phyloP scores from a whole-genome alignment of 1,140 invertebrate species.

The Batillaria attramentaria region DNA sequence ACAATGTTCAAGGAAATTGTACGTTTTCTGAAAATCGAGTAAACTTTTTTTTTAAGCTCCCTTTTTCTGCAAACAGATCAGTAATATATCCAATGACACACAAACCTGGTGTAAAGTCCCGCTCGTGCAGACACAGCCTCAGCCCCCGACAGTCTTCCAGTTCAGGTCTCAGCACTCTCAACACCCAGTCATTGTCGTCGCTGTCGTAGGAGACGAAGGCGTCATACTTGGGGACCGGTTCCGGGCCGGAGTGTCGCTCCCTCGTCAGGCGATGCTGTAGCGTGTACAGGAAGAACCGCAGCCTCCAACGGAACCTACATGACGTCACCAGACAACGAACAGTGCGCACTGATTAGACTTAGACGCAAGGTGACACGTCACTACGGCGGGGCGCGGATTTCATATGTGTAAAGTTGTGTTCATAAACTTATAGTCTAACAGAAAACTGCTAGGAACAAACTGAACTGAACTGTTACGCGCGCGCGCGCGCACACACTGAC shows the following conservation, averaged over 20 bases:
- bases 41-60: too few species aligned
- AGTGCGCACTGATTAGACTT: background rate
- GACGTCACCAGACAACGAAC: background rate
- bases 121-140: too few species aligned
- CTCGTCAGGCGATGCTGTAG: conserved; percentile 13
- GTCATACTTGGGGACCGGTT: conserved; percentile 13
- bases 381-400: too few species aligned
- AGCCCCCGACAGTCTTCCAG: background rate
- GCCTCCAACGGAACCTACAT: conserved; percentile 29
- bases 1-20: too few species aligned
- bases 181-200: conserved; percentile 28
- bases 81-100: background rate
- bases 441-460: too few species aligned
- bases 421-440: too few species aligned
- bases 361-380: background rate
- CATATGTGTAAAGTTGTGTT: too few species aligned
- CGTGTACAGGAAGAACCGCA: conserved; percentile 24
- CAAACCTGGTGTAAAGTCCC: conserved; percentile 12
- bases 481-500: conserved; percentile 2
- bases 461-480: too few species aligned
- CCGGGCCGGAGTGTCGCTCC: too few species aligned
- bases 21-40: too few species aligned
- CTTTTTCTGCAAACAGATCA: background rate
- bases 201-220: conserved; percentile 32
- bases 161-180: background rate